A percentile compares a stretch with the other conserved stretches of the same genome.
phyloP scores from a whole-genome alignment of 1,140 invertebrate species.

The Cydia fagiglandana region DNA sequence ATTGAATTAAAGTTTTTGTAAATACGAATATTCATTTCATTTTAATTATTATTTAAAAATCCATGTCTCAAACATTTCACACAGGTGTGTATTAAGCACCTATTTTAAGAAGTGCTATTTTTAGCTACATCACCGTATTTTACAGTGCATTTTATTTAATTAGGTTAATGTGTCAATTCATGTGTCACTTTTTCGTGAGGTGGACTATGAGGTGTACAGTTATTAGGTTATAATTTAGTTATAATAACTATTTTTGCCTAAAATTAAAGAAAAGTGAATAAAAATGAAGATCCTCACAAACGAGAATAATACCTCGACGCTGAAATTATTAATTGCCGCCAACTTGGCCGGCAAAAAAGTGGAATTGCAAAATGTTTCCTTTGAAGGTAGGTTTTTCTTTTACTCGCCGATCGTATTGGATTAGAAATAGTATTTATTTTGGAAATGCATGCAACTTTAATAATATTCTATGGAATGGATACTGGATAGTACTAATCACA shows the following conservation, averaged over 20 bases:
- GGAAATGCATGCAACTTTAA: background rate
- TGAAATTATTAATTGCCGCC: slow-evolving; percentile 84
- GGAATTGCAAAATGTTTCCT: slow-evolving; percentile 77
- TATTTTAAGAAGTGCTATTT: background rate
- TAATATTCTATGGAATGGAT: background rate
- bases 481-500: background rate
- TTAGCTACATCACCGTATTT: background rate
- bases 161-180: background rate
- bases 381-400: slow-evolving; percentile 76
- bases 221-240: slow-evolving; percentile 39
- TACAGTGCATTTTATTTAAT: background rate
- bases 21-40: too few species aligned
- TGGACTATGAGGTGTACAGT: slow-evolving; percentile 39
- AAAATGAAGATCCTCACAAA: slow-evolving; percentile 85
- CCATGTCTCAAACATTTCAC: background rate
- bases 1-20: too few species aligned
- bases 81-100: slow-evolving; percentile 4
- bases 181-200: slow-evolving; percentile 31
- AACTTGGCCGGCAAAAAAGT: slow-evolving; percentile 81
- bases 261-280: slow-evolving; percentile 35
- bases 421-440: background rate
- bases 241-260: slow-evolving; percentile 35
- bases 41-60: background rate
- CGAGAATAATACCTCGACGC: slow-evolving; percentile 84
- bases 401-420: background rate